phyloP scores from a whole-genome alignment of 2,888 invertebrate species.

The Pollenia labialis region DNA sequence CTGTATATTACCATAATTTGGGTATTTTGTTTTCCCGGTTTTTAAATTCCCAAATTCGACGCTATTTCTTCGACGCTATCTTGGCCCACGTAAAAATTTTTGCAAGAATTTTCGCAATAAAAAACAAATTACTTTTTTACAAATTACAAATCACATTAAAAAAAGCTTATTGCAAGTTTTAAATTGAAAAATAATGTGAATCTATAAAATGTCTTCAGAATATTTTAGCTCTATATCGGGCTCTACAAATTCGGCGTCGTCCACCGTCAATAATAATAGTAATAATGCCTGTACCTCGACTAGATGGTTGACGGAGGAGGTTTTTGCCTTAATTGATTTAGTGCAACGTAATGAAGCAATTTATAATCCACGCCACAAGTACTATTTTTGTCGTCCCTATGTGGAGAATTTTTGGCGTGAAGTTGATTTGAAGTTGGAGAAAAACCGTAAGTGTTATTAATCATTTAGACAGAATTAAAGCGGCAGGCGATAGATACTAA shows the following conservation, averaged over 20 bases:
- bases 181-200: conserved; percentile 36
- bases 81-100: too few relatives aligned
- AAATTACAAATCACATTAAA: conserved; percentile 7
- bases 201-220: conserved; percentile 69
- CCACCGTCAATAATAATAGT: conserved; percentile 47
- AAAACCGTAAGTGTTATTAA: conserved; percentile 78
- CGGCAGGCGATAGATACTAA: background rate
- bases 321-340: conserved; percentile 82
- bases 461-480: background rate
- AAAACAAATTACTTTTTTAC: conserved; percentile 44
- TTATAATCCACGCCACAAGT: conserved; percentile 83
- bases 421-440: conserved; percentile 81
- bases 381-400: conserved; percentile 83
- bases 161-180: background rate
- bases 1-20: too few relatives aligned
- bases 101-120: conserved; percentile 69
- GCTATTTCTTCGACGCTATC: too few relatives aligned
- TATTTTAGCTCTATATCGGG: conserved; percentile 69
- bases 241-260: conserved; percentile 55
- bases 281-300: conserved; percentile 76
- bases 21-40: too few relatives aligned
- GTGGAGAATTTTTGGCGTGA: conserved; percentile 84
- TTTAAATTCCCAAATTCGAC: too few relatives aligned
- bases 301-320: conserved; percentile 82
- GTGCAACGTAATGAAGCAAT: conserved; percentile 83